Base-by-base conservation (phyloP, 1,140 invertebrate species). In the Lethrus apterus region DNA sequence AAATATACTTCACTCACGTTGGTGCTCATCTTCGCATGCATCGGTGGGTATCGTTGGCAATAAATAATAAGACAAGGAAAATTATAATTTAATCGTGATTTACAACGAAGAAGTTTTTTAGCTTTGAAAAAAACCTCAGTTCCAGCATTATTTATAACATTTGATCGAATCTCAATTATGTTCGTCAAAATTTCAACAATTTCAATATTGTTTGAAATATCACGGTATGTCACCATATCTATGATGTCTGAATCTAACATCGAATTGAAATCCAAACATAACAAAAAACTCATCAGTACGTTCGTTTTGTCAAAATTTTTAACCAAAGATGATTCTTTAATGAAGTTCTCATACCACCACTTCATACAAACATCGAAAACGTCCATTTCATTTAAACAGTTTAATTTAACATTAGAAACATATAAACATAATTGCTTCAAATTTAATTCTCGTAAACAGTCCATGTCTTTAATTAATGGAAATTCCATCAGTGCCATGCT, bases 341-440 rank as follows among this genome's bases (percentile, higher is more conserved):
- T 33, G 5, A 44, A 48, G 41, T 62, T 57, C 46, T 56, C 54
- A 47, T 58, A 57, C 48, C 54, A 60, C 59, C 59, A 63, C 29
- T 46, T 56, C 56, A 63, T 61, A 29, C 48, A 46, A 15, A 44
- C 40, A 38, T 50, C 32, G 48, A 63, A 65, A 7, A 65, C 59
- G 20, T 36, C 48, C 3, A 65, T 38, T 56, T 65, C 63, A 36
- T 34, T 51, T 30, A 48, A 41, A 36, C 48, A 44, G 14, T 54
- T 46, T 21, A 63, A 53, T 45, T 56, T 48, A 7, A 51, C 40
- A 41, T 60, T 54, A 11, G 51, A 54, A 23, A 63, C 40, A 46
- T 65, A 65, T 19, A n/a, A 20, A 41, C 44, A 47, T 23, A 65
- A 32, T 31, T 60, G 50, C 15, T 52, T 46, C 21, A 65, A 21